Evolutionary conservation across 2,888 invertebrate species (phyloP).

Genomic region (Apodemia duryi): DNA sequence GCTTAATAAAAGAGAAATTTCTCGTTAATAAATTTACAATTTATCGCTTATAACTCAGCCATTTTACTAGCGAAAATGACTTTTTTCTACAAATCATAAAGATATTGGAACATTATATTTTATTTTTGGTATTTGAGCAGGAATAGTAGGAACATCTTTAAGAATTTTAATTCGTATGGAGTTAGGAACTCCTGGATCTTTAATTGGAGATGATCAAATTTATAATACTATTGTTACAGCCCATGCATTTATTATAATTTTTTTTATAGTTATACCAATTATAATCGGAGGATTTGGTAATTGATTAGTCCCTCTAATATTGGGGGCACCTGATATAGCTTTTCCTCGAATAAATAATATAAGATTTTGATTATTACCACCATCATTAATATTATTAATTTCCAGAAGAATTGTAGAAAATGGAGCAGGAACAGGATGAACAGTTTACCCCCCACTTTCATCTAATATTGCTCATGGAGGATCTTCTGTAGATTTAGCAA

Average conservation of each 20-base stretch:
- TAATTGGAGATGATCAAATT: constrained; percentile 87
- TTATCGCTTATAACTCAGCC: constrained; percentile 81
- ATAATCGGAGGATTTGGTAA: constrained; percentile 92
- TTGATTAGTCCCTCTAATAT: constrained; percentile 87
- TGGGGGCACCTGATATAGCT: constrained; percentile 89
- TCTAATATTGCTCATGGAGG: constrained; percentile 82
- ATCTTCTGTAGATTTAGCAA: constrained; percentile 85
- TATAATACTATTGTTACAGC: constrained; percentile 89
- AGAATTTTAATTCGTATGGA: constrained; percentile 86
- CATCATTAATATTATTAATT: constrained; percentile 82
- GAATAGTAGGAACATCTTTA: constrained; percentile 84
- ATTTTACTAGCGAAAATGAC: constrained; percentile 82
- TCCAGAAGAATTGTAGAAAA: constrained; percentile 82
- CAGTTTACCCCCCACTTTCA: constrained; percentile 86
- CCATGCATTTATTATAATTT: constrained; percentile 91
- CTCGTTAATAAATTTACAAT: constrained; percentile 83
- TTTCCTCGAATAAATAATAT: constrained; percentile 92
- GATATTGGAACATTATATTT: constrained; percentile 88
- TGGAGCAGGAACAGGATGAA: constrained; percentile 89
- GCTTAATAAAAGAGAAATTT: constrained; percentile 74
- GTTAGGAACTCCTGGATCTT: constrained; percentile 82
- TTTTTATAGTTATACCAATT: constrained; percentile 86
- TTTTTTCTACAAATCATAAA: constrained; percentile 86
- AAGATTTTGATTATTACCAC: constrained; percentile 89
- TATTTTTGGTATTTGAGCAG: constrained; percentile 83